phyloP scores from a whole-genome alignment of 2,888 invertebrate genomes.

The Conchocele bisecta region DNA sequence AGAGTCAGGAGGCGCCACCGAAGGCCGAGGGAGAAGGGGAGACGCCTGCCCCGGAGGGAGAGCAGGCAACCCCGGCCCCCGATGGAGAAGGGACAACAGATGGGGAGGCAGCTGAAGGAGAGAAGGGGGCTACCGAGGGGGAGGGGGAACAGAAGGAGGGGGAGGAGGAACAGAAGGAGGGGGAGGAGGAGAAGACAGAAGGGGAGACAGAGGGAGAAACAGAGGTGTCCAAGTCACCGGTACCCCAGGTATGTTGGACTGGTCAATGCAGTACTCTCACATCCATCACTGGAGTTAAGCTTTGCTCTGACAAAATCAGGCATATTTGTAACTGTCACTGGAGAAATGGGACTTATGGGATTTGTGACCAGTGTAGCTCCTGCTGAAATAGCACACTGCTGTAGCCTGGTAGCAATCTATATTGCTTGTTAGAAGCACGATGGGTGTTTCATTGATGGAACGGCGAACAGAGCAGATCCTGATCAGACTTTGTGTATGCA shows the following conservation, averaged over 20 bases:
- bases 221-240: slow-evolving; percentile 61
- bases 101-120: slow-evolving; percentile 32
- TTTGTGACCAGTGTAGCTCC: too few relatives aligned
- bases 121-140: slow-evolving; percentile 28
- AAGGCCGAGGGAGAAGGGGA: slow-evolving; percentile 20
- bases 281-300: too few relatives aligned
- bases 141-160: slow-evolving; percentile 28
- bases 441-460: too few relatives aligned
- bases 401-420: too few relatives aligned
- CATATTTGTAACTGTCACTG: too few relatives aligned
- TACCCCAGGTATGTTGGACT: slow-evolving; percentile 69
- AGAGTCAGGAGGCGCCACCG: slow-evolving; percentile 24
- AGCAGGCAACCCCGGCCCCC: slow-evolving; percentile 4
- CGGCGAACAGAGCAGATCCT: too few relatives aligned
- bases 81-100: slow-evolving; percentile 25
- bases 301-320: too few relatives aligned
- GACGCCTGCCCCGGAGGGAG: slow-evolving; percentile 24
- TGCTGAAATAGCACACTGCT: too few relatives aligned
- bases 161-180: slow-evolving; percentile 27
- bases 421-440: too few relatives aligned
- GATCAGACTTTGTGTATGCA: too few relatives aligned
- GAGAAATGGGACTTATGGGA: too few relatives aligned
- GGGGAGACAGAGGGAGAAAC: slow-evolving; percentile 31
- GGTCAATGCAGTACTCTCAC: too few relatives aligned
- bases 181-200: slow-evolving; percentile 28